A percentile compares a stretch with the other conserved stretches of the same genome.
phyloP scores from a whole-genome alignment of 2,113 vertebrate species.

The Saguinus imperator region DNA sequence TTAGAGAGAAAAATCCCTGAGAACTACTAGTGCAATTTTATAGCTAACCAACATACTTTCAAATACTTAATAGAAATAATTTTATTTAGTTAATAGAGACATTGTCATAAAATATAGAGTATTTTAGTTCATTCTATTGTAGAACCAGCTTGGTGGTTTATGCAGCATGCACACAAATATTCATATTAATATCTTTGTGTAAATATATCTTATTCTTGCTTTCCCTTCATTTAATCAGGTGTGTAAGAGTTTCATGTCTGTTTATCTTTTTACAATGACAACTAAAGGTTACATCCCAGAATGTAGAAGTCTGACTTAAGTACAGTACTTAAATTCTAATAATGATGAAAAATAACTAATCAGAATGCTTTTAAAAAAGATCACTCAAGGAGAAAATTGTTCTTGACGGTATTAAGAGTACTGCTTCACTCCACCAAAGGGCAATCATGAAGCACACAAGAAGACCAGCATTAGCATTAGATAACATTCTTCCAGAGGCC shows the following conservation, averaged over 20 bases:
- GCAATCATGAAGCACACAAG: conserved; percentile 33
- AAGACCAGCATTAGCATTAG: conserved; percentile 52
- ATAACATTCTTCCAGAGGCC: not conserved
- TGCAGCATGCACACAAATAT: not conserved
- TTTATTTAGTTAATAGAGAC: not conserved
- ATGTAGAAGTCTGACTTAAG: conserved; percentile 35
- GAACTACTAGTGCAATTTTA: conserved; percentile 1
- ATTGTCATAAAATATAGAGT: not conserved
- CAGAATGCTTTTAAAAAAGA: conserved; percentile 51
- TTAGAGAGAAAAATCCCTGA: conserved; percentile 9
- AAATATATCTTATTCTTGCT: not conserved
- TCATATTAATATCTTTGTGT: not conserved
- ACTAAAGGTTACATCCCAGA: conserved; percentile 40
- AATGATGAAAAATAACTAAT: conserved; percentile 61
- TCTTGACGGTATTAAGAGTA: conserved; percentile 14
- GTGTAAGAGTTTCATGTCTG: conserved; percentile 12
- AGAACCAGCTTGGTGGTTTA: not conserved
- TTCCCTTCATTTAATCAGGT: conserved; percentile 21
- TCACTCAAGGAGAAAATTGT: conserved; percentile 59
- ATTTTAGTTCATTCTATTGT: not conserved
- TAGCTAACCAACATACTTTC: conserved; percentile 1
- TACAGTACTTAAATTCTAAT: conserved; percentile 61
- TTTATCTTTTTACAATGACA: conserved; percentile 23
- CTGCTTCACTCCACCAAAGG: not conserved
- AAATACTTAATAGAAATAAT: conserved; percentile 6